Percentiles rank a stretch among this genome's conserved stretches.
These are phyloP conservation scores for Actinemys pallida DNA, from an alignment of 2,113 vertebrate genomes.

Conservation along the genomic window DNA sequence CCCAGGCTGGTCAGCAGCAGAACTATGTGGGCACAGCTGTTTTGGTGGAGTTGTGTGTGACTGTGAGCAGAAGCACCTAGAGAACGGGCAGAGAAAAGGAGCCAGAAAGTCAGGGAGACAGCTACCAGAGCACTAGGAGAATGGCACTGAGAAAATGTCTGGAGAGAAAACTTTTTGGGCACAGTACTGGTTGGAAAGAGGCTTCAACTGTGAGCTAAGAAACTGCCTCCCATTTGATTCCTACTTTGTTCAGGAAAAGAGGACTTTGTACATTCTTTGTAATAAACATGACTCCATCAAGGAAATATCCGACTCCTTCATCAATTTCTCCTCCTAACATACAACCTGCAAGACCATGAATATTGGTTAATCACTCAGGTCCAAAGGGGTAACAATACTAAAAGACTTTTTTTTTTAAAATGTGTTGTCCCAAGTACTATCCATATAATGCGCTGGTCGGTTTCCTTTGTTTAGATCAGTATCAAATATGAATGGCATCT, in stretches of 20 bases:
- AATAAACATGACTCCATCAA: neutral
- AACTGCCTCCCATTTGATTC: accelerated
- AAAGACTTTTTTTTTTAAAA: neutral
- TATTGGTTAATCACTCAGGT: slow-evolving; percentile 45
- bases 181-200: neutral
- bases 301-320: neutral
- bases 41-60: neutral
- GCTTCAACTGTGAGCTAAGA: neutral
- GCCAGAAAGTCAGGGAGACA: neutral
- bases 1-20: slow-evolving; percentile 6
- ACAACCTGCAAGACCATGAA: neutral
- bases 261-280: neutral
- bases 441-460: neutral
- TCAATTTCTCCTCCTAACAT: slow-evolving; percentile 19
- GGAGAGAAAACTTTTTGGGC: neutral
- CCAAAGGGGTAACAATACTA: neutral
- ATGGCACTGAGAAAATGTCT: neutral
- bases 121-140: neutral
- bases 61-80: accelerated
- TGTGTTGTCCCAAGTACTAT: slow-evolving; percentile 30
- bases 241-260: neutral
- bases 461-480: slow-evolving; percentile 53
- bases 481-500: slow-evolving; percentile 16
- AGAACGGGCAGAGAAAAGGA: neutral
- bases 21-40: neutral